Evolutionary conservation across 2,888 invertebrate genomes (phyloP), one percentile per base, ranked within the genome.

Genomic region (Phlogophora meticulosa): DNA sequence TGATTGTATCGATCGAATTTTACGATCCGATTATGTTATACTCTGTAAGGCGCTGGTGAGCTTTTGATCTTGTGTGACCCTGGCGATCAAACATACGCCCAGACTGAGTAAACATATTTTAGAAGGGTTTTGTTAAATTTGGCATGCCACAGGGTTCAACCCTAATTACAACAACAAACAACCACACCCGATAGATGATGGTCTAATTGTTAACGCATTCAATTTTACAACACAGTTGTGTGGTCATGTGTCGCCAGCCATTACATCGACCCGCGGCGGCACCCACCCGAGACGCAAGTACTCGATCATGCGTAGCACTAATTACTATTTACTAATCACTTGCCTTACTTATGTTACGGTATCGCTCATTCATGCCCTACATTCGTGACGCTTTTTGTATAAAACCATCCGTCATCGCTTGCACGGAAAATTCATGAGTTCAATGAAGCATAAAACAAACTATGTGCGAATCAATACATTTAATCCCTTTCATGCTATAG

Each of bases 261-360:
- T 74, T 60, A 60, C 57, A 36, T 22, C 56, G 58, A 43, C 72
- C 64, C 49, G 38, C 48, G 48, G 24, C 71, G 36, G 49, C 58
- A 48, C 42, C 51, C 67, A 45, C 51, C 62, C 66, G 52, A 38
- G 64, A 60, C 77, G 61, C 5, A 2, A 28, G 28, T 48, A 34
- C 20, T 42, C 68, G 45, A 74, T 80, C 72, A 80, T 57, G 78
- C 81, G 69, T 66, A n/a, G 40, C 74, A 45, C 57, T 72, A 71
- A 73, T 83, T 71, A 73, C 66, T 77, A 70, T 69, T 71, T 67
- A 81, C 72, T 73, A 83, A 81, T 82, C 71, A 77, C 51, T 57
- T 38, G 61, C 60, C 57, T 69, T 58, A 72, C 71, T 42, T 55
- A 51, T 55, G 69, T 81, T 83, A 83, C 83, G 64, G 72, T 82